Percentiles rank a stretch among this genome's conserved stretches.
Conservation (phyloP, 2,113 vertebrate genomes). For the Colius striatus region DNA sequence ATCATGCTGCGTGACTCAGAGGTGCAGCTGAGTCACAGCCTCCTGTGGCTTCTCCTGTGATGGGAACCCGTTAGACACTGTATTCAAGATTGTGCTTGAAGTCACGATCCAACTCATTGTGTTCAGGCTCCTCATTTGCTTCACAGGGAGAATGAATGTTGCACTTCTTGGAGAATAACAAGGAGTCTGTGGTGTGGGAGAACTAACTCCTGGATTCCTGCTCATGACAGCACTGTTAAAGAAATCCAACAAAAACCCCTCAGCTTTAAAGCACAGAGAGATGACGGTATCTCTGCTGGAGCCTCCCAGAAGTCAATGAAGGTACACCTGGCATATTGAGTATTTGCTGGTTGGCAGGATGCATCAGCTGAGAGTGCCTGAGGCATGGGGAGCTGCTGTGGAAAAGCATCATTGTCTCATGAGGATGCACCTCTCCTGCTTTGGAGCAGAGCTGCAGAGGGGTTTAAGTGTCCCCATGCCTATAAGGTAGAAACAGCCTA, state of each 20-base stretch:
- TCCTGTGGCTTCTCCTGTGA: background rate
- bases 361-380: accelerated
- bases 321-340: background rate
- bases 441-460: background rate
- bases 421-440: accelerated
- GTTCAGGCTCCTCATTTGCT: background rate
- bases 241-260: accelerated
- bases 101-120: background rate
- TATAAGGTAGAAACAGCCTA: background rate
- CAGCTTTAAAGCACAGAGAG: background rate
- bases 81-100: background rate
- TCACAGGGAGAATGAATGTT: accelerated
- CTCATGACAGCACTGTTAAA: accelerated
- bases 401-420: accelerated
- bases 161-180: background rate
- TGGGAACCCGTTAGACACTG: background rate
- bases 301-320: background rate
- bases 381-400: background rate
- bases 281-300: background rate
- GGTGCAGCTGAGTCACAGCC: slow-evolving; percentile 19
- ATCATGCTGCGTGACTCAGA: background rate
- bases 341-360: background rate
- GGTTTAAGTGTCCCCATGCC: background rate
- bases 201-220: background rate
- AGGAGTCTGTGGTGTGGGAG: background rate